phyloP scores from a whole-genome alignment of 2,797 vertebrate species.

The Neostethus bicornis region DNA sequence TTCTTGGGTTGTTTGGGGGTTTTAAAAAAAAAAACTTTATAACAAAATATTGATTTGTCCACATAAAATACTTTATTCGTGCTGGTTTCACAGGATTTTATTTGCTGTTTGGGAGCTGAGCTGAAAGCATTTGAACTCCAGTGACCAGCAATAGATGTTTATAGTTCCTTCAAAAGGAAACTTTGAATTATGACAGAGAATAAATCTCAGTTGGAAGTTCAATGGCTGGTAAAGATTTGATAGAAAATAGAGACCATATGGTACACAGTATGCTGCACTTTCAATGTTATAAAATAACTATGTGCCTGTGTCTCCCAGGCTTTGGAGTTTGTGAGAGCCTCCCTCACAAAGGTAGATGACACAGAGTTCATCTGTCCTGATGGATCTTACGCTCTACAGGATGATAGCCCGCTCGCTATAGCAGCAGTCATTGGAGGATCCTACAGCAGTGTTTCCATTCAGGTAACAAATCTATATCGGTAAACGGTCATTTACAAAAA shows the following conservation, averaged over 20 bases:
- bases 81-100: constrained; percentile 21
- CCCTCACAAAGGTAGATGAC: constrained; percentile 98
- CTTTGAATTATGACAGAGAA: constrained; percentile 1
- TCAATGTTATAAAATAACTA: constrained; percentile 5
- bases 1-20: too few relatives aligned
- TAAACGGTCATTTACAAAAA: neutral
- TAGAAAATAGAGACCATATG: constrained; percentile 22
- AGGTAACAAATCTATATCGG: constrained; percentile 83
- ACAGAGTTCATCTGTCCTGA: constrained; percentile 98
- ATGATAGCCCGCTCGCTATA: constrained; percentile 92
- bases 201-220: constrained; percentile 2
- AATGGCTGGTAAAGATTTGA: constrained; percentile 29
- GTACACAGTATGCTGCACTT: neutral
- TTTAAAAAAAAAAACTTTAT: constrained; percentile 13
- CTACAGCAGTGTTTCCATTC: constrained; percentile 98
- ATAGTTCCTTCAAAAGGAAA: constrained; percentile 26
- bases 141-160: constrained; percentile 15
- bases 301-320: constrained; percentile 70
- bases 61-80: constrained; percentile 29
- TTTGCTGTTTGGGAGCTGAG: constrained; percentile 26
- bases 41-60: constrained; percentile 26
- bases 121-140: constrained; percentile 18
- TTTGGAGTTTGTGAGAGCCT: constrained; percentile 95
- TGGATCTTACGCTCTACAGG: constrained; percentile 94
- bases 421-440: constrained; percentile 95